These are phyloP conservation scores for Drosophila suboccidentalis DNA, from an alignment of 2,888 invertebrate species.

Conservation along the genomic window DNA sequence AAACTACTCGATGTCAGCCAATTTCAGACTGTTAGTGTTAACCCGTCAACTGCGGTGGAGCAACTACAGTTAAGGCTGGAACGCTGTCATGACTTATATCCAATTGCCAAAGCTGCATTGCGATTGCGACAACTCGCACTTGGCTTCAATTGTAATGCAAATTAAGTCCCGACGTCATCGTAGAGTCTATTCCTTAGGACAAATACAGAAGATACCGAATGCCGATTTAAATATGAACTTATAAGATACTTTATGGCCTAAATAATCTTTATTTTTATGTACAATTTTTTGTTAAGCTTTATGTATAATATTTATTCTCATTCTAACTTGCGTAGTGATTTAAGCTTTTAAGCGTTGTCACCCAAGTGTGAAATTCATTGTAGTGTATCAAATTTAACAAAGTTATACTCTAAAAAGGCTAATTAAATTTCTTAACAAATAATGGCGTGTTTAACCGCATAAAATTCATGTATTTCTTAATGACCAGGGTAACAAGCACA, in stretches of 20 bases:
- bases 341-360: background rate
- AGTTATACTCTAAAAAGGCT: background rate
- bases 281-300: background rate
- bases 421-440: background rate
- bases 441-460: background rate
- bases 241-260: background rate
- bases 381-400: no score
- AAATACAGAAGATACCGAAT: background rate
- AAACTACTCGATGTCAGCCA: background rate
- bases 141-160: background rate
- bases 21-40: constrained; percentile 20
- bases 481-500: background rate
- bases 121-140: background rate
- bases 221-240: background rate
- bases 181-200: background rate
- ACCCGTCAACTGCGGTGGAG: constrained; percentile 60
- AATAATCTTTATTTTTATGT: background rate
- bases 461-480: background rate
- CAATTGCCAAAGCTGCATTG: constrained; percentile 32
- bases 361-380: background rate
- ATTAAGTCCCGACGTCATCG: background rate
- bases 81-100: constrained; percentile 64
- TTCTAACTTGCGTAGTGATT: background rate
- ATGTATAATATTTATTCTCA: background rate
- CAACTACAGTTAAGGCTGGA: constrained; percentile 62